Percentiles rank a stretch among this genome's conserved stretches.
These are phyloP conservation scores for Heterohyrax brucei DNA, from an alignment of 2,797 vertebrate genomes.

Conservation along the genomic window DNA sequence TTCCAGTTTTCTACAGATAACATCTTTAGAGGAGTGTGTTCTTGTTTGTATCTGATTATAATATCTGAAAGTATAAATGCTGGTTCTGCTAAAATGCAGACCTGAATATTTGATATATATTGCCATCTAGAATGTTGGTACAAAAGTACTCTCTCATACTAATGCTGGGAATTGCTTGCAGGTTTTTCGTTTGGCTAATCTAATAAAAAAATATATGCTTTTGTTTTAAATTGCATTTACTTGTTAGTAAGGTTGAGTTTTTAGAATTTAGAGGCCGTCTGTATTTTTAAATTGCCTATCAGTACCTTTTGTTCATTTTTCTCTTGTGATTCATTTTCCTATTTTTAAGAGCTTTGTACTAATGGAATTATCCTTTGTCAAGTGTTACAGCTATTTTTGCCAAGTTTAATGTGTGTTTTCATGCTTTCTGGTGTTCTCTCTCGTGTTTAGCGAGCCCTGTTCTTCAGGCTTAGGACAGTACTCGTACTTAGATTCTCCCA, in stretches of 20 bases:
- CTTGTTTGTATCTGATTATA: neutral
- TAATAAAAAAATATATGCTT: neutral
- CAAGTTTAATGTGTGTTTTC: conserved; percentile 37
- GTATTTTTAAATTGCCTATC: neutral
- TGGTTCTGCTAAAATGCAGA: conserved; percentile 2
- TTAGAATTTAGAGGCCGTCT: neutral
- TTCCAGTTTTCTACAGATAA: neutral
- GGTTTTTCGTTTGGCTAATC: neutral
- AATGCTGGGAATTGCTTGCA: neutral
- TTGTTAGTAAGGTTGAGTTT: conserved; percentile 27
- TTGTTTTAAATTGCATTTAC: conserved; percentile 5
- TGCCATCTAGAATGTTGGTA: conserved; percentile 2
- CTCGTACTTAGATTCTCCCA: neutral
- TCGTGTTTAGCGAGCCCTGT: neutral
- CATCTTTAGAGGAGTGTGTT: neutral
- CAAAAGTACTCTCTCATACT: neutral
- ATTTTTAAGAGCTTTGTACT: neutral
- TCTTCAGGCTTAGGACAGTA: neutral
- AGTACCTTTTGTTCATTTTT: conserved; percentile 1
- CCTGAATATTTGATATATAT: neutral
- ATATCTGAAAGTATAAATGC: conserved; percentile 7
- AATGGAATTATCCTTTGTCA: neutral
- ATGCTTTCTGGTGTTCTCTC: neutral
- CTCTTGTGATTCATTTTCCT: neutral
- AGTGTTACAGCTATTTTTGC: neutral